These are phyloP conservation scores for Melinaea menophilus DNA, from an alignment of 2,888 invertebrate genomes.

Conservation along the genomic window DNA sequence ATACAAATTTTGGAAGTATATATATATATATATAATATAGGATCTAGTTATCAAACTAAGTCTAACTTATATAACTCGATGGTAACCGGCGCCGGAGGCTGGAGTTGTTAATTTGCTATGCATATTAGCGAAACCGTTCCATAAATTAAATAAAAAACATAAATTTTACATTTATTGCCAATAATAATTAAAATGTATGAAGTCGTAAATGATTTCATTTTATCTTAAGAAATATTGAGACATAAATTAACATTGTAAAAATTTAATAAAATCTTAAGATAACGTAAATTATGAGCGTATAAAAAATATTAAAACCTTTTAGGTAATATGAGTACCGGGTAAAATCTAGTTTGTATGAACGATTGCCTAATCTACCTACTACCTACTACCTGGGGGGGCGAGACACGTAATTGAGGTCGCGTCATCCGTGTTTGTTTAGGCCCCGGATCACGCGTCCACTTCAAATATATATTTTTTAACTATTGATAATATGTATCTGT, in stretches of 20 bases:
- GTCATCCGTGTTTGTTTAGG: not conserved
- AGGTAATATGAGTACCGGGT: too few species aligned
- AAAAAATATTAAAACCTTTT: too few species aligned
- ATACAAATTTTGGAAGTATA: not conserved
- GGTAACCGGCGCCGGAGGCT: not conserved
- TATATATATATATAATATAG: too few species aligned
- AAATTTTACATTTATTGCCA: constrained; percentile 23
- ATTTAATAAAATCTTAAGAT: too few species aligned
- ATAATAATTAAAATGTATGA: constrained; percentile 21
- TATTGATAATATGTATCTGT: not conserved
- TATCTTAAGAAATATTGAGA: not conserved
- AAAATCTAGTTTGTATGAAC: too few species aligned
- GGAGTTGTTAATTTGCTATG: constrained; percentile 5
- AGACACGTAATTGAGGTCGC: constrained; percentile 9
- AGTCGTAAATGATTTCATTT: not conserved
- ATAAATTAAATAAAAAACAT: constrained; percentile 22
- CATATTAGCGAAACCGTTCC: constrained; percentile 10
- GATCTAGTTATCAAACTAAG: too few species aligned
- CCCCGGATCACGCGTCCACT: not conserved
- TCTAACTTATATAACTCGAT: not conserved
- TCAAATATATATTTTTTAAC: too few species aligned
- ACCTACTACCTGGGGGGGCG: constrained; percentile 37
- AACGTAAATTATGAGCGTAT: too few species aligned
- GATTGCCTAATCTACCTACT: too few species aligned
- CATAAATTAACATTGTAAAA: not conserved